These are phyloP conservation scores for Siphlonurus alternatus DNA, from an alignment of 2,888 invertebrate species.

Conservation along the genomic window DNA sequence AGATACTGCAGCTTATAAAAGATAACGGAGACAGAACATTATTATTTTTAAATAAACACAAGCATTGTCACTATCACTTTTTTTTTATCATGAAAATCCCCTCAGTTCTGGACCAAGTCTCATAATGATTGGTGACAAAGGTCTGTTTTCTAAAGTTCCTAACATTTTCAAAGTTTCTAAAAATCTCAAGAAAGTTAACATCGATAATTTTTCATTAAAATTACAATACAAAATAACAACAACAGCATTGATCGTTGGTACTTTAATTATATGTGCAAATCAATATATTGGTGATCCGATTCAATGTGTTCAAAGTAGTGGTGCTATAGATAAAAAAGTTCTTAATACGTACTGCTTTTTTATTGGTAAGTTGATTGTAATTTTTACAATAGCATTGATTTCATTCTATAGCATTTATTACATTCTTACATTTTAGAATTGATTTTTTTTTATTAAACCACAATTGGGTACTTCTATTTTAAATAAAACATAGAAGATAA, in stretches of 20 bases:
- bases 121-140: too few species aligned
- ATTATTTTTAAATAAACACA: too few species aligned
- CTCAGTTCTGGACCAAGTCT: too few species aligned
- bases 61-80: background rate
- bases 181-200: background rate
- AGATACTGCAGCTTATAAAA: too few species aligned
- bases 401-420: too few species aligned
- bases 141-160: background rate
- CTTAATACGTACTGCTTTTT: conserved; percentile 18
- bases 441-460: too few species aligned
- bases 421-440: too few species aligned
- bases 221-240: conserved; percentile 12
- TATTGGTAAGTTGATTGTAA: too few species aligned
- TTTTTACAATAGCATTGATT: too few species aligned
- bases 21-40: too few species aligned
- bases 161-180: background rate
- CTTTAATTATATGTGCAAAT: conserved; percentile 24
- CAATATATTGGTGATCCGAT: conserved; percentile 14
- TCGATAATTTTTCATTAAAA: background rate
- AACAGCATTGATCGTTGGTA: conserved; percentile 24
- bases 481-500: too few species aligned
- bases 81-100: background rate
- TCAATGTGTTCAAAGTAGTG: conserved; percentile 13
- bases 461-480: too few species aligned
- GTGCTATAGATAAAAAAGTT: conserved; percentile 15